Base-by-base conservation (phyloP, 2,113 vertebrate genomes). In the Sinocyclocheilus maitianheensis region DNA sequence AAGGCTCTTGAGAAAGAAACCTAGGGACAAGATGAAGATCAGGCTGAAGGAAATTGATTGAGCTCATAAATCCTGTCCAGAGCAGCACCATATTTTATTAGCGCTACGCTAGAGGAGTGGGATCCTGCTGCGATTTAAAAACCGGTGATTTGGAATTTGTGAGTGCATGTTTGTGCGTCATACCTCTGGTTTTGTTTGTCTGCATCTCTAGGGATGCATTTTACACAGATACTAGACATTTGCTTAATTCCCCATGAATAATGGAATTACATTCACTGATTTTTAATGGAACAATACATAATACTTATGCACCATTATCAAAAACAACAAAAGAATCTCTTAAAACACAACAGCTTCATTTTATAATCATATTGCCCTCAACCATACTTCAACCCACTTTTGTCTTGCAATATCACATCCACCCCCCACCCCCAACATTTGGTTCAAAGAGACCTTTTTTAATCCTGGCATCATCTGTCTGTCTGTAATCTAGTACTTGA, bases 21-120 rank as follows among this genome's bases (percentile, higher is more conserved):
- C 90, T 90, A 90, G 91, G 91, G 91, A 92, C 91, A 91, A 92
- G 88, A 86, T 55, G 84, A 90, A 94, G 89, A 93, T 93, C 93
- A 93, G 92, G 91, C 91, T 92, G 91, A 90, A 89, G 93, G 91
- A 91, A 94, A 93, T 91, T 90, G 93, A 95, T 93, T 92, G 93
- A 93, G 90, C 91, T 90, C 92, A 89, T 90, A 89, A 95, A 95
- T 94, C 91, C 93, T 89, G 91, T 91, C 91, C 75, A 91, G 92
- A 90, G 88, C 91, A 86, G 88, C 89, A 90, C 92, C 92, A 93
- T 94, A 94, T 94, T 93, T 95, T 94, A 94, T 94, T 93, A 93
- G 92, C 88, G 87, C 91, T 75, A 62, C 58, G 12, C 62, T 58
- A 51, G 81, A 83, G 67, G 34, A 88, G 53, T 75, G 24, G 12